Percentiles rank a stretch among this genome's conserved stretches.
Conservation (phyloP, 2,888 invertebrate genomes). For the Alloscopus bannaensis region DNA sequence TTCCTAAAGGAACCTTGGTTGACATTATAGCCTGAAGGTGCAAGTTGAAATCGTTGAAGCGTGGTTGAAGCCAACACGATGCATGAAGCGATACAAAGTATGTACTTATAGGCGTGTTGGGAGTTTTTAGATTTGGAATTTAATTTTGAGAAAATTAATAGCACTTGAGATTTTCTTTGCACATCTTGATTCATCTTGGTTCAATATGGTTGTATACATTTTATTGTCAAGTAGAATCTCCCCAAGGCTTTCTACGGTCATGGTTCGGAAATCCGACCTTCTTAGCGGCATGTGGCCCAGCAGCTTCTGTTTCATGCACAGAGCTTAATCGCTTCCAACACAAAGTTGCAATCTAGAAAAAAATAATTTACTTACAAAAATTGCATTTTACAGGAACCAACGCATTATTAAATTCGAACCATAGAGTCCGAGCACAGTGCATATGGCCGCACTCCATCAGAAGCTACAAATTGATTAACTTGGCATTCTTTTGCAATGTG, state of each 20-base stretch:
- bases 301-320: constrained; percentile 6
- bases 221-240: no score
- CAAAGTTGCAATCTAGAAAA: constrained; percentile 28
- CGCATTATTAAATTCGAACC: constrained; percentile 3
- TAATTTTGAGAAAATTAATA: neutral
- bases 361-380: constrained; percentile 3
- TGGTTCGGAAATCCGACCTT: no score
- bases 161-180: no score
- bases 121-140: no score
- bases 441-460: constrained; percentile 85
- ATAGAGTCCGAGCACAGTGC: constrained; percentile 83
- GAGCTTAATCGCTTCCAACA: constrained; percentile 31
- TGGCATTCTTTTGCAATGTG: constrained; percentile 80
- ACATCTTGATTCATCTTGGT: no score
- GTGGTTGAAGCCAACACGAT: no score
- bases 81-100: no score
- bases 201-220: no score
- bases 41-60: no score
- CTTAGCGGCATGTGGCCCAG: no score
- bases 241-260: constrained; percentile 16
- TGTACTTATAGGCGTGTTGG: no score
- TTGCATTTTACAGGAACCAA: neutral
- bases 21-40: no score
- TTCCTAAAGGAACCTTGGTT: constrained; percentile 19
- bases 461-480: constrained; percentile 85